Evolutionary conservation across 2,888 invertebrate species (phyloP).

Genomic region (Drosophila sordidula): DNA sequence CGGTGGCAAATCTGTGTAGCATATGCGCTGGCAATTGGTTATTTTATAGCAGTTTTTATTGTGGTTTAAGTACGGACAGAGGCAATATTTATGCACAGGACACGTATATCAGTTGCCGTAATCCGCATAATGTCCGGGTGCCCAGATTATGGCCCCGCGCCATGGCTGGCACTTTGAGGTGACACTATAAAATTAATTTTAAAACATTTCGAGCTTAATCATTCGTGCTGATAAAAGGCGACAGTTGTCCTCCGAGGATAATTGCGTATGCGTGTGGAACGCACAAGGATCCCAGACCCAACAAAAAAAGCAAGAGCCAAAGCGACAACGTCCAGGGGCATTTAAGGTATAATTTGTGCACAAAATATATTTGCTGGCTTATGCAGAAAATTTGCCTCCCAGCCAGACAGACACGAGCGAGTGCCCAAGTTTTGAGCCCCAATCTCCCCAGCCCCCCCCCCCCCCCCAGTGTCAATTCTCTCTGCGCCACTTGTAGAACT

Average conservation of each 20-base stretch:
- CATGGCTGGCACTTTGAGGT: constrained; percentile 38
- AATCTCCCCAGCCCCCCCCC: not conserved
- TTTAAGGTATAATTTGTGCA: constrained; percentile 75
- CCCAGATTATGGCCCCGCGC: constrained; percentile 48
- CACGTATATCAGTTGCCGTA: constrained; percentile 32
- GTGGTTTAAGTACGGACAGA: constrained; percentile 20
- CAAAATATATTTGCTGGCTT: constrained; percentile 68
- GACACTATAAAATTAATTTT: constrained; percentile 75
- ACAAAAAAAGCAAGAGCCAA: not conserved
- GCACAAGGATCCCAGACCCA: constrained; percentile 5
- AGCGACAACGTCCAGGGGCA: constrained; percentile 36
- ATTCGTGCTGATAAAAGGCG: constrained; percentile 73
- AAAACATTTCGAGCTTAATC: constrained; percentile 72
- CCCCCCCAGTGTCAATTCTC: constrained; percentile 33
- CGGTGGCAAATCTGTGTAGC: constrained; percentile 30
- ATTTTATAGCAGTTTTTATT: constrained; percentile 47
- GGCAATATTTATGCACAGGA: constrained; percentile 23
- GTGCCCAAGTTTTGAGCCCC: constrained; percentile 3
- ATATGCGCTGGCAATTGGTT: constrained; percentile 46
- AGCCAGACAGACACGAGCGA: constrained; percentile 15
- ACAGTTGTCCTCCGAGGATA: constrained; percentile 75
- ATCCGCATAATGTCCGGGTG: constrained; percentile 39
- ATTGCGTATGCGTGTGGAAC: constrained; percentile 67
- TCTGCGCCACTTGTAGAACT: constrained; percentile 71
- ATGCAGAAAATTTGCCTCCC: constrained; percentile 55